phyloP scores from a whole-genome alignment of 1,140 invertebrate species.

The Drosophila baimaii region DNA sequence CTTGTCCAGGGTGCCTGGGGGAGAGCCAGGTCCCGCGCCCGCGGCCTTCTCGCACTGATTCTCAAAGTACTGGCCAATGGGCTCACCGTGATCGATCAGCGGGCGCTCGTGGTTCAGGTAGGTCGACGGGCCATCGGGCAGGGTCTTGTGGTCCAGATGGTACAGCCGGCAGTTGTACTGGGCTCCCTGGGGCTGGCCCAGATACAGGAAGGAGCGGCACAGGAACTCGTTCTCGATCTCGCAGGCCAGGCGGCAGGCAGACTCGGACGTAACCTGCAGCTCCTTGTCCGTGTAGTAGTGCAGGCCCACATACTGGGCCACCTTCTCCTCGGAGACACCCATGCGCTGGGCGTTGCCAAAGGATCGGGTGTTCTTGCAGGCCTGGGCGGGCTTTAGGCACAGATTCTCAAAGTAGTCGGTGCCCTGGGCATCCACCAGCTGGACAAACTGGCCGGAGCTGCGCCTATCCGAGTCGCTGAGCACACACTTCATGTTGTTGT shows the following conservation, averaged over 20 bases:
- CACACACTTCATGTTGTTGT: slow-evolving; percentile 95
- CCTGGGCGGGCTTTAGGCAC: slow-evolving; percentile 93
- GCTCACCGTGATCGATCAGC: slow-evolving; percentile 94
- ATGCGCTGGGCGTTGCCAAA: slow-evolving; percentile 91
- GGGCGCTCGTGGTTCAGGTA: slow-evolving; percentile 95
- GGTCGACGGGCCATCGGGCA: slow-evolving; percentile 95
- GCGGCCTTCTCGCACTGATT: slow-evolving; percentile 91
- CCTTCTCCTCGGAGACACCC: slow-evolving; percentile 94
- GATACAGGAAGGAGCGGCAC: slow-evolving; percentile 94
- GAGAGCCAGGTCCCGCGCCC: slow-evolving; percentile 78
- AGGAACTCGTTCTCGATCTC: slow-evolving; percentile 97
- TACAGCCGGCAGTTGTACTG: slow-evolving; percentile 96
- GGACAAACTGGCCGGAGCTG: slow-evolving; percentile 92
- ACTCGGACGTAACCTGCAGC: slow-evolving; percentile 92
- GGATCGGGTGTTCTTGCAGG: slow-evolving; percentile 91
- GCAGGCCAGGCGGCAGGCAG: slow-evolving; percentile 94
- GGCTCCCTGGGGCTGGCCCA: slow-evolving; percentile 89
- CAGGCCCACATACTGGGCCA: slow-evolving; percentile 94
- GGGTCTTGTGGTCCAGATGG: slow-evolving; percentile 95
- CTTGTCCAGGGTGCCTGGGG: slow-evolving; percentile 70
- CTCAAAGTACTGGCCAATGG: slow-evolving; percentile 95
- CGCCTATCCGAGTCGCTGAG: slow-evolving; percentile 94
- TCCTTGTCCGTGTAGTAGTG: slow-evolving; percentile 98
- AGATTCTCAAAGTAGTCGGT: slow-evolving; percentile 98
- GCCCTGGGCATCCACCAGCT: slow-evolving; percentile 94